A percentile compares a stretch with the other conserved stretches of the same genome.
Conservation (phyloP, 2,888 invertebrate species). For the Cheiracanthium punctorium region DNA sequence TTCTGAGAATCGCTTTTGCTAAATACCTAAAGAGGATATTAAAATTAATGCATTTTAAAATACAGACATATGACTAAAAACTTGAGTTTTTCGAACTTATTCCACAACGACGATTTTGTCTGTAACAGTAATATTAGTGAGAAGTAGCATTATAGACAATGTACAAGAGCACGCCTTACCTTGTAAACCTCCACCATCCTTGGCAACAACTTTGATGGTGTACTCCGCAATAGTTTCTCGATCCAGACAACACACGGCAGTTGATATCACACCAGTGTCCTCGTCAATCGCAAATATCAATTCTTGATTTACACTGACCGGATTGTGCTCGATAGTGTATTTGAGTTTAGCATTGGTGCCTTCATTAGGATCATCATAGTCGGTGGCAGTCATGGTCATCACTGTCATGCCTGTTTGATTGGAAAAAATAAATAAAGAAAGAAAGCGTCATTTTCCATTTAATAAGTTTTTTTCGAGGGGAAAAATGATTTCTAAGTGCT, state of each 20-base stretch:
- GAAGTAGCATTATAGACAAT: too few relatives aligned
- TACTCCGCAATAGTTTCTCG: conserved; percentile 73
- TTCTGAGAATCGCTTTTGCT: too few relatives aligned
- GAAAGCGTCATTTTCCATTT: too few relatives aligned
- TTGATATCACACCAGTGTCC: conserved; percentile 74
- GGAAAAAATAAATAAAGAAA: neutral
- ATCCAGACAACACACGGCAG: conserved; percentile 73
- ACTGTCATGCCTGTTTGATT: conserved; percentile 75
- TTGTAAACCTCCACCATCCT: conserved; percentile 73
- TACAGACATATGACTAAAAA: too few relatives aligned
- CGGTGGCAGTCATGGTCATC: conserved; percentile 76
- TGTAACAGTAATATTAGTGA: too few relatives aligned
- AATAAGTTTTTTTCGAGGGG: too few relatives aligned
- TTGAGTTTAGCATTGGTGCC: conserved; percentile 77
- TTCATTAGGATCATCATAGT: conserved; percentile 76
- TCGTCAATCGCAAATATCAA: conserved; percentile 76
- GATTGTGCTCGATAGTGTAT: conserved; percentile 73
- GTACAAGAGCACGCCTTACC: conserved; percentile 71
- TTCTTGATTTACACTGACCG: conserved; percentile 74
- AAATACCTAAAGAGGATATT: too few relatives aligned
- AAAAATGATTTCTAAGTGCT: too few relatives aligned
- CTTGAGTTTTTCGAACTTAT: too few relatives aligned
- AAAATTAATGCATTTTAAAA: too few relatives aligned
- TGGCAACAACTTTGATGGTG: conserved; percentile 73
- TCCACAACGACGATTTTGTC: too few relatives aligned